These are phyloP conservation scores for Zalophus californianus DNA, from an alignment of 2,797 vertebrate species.

Conservation along the genomic window DNA sequence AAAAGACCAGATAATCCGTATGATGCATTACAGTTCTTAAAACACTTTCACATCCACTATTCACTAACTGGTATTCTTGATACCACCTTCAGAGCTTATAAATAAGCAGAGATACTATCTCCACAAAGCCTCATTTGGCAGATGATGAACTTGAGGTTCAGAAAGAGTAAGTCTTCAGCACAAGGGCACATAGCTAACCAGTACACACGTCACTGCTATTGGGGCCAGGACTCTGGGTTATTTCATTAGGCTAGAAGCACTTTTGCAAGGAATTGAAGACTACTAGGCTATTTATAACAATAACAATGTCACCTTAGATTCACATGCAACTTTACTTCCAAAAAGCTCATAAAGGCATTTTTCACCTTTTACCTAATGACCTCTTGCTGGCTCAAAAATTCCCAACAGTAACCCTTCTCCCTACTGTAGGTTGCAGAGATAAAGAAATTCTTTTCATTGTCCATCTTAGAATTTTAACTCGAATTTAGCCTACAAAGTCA, in stretches of 20 bases:
- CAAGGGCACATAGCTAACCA: not conserved
- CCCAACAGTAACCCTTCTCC: not conserved
- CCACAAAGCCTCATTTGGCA: conserved; percentile 1
- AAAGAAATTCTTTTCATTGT: not conserved
- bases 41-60: conserved; percentile 47
- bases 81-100: not conserved
- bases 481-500: conserved; percentile 26
- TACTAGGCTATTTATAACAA: not conserved
- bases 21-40: not conserved
- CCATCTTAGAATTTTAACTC: conserved; percentile 37
- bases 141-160: conserved; percentile 34
- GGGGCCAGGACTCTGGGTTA: not conserved
- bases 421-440: not conserved
- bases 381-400: conserved; percentile 18
- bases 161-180: conserved; percentile 5
- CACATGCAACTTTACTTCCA: conserved; percentile 20
- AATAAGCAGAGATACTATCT: conserved; percentile 50
- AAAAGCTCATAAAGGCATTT: conserved; percentile 32
- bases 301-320: conserved; percentile 3
- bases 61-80: conserved; percentile 29
- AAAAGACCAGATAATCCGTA: not conserved
- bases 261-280: not conserved
- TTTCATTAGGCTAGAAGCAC: conserved; percentile 16
- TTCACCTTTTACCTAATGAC: conserved; percentile 32
- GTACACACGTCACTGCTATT: not conserved